Evolutionary conservation across 92 coral and sea anemone species (phyloP).

Genomic region (Porites rus): DNA sequence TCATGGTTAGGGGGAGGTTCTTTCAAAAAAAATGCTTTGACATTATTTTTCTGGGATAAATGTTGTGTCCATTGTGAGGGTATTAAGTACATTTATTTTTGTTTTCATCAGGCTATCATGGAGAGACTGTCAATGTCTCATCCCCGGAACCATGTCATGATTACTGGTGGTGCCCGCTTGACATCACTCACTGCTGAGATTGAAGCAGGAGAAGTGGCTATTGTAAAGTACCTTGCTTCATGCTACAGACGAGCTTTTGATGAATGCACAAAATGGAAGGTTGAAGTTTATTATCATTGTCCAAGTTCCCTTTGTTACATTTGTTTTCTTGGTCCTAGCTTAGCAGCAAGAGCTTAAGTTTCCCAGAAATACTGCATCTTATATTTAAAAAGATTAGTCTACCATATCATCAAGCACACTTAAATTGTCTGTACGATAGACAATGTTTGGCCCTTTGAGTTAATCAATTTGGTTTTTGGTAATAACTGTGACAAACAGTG

Average conservation of each 20-base stretch:
- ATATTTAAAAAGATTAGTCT: no score
- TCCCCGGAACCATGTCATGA: conserved; percentile 77
- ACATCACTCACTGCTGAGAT: conserved; percentile 78
- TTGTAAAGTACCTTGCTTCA: conserved; percentile 76
- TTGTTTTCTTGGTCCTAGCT: not conserved
- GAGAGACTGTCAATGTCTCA: conserved; percentile 84
- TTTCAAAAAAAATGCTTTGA: no score
- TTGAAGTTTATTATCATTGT: not conserved
- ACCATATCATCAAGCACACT: no score
- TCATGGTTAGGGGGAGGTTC: no score
- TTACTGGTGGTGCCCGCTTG: conserved; percentile 74
- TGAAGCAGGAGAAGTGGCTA: conserved; percentile 86
- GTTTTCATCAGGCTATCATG: conserved; percentile 75
- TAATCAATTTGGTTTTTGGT: no score
- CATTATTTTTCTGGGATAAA: not conserved
- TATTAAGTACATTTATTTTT: not conserved
- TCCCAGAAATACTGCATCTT: no score
- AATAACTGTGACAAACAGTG: no score
- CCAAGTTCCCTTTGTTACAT: not conserved
- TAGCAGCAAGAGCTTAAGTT: not conserved
- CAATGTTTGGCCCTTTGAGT: no score
- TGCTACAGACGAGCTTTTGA: conserved; percentile 79
- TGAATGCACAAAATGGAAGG: conserved; percentile 83
- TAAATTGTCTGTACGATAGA: no score
- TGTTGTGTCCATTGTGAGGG: not conserved